phyloP scores from a whole-genome alignment of 37 sponge, comb jelly and placozoan species.

The Cliona cf. orientalis region DNA sequence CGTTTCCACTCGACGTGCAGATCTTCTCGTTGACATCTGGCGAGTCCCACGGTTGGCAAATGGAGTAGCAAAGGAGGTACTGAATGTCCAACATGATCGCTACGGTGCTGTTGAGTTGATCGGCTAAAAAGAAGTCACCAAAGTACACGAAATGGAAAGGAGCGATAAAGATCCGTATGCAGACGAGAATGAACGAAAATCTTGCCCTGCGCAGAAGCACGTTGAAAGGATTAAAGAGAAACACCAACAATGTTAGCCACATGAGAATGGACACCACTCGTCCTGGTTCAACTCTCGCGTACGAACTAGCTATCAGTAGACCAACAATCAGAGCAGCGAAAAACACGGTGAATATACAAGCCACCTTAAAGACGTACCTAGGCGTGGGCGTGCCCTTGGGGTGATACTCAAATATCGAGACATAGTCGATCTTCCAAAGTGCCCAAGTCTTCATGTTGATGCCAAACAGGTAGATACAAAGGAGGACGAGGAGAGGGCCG shows the following conservation, averaged over 20 bases:
- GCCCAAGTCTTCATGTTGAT: conserved; percentile 78
- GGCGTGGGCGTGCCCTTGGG: conserved; percentile 50
- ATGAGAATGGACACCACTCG: conserved; percentile 53
- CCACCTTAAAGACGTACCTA: conserved; percentile 41
- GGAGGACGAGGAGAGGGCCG: conserved; percentile 63
- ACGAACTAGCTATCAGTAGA: conserved; percentile 13
- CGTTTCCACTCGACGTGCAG: conserved; percentile 54
- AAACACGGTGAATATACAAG: conserved; percentile 37
- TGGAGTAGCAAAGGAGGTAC: conserved; percentile 81
- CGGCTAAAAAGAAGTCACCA: conserved; percentile 96
- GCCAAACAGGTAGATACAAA: conserved; percentile 66
- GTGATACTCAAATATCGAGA: conserved; percentile 58
- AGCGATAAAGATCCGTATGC: conserved; percentile 77
- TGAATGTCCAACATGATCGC: conserved; percentile 87
- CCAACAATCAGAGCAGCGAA: conserved; percentile 20
- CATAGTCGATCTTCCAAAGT: conserved; percentile 44
- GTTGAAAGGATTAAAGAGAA: conserved; percentile 70
- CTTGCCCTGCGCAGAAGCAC: conserved; percentile 49
- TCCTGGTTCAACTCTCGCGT: conserved; percentile 3
- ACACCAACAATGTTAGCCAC: conserved; percentile 54
- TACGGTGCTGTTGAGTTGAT: conserved; percentile 95
- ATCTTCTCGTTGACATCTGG: background rate
- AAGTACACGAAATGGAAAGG: conserved; percentile 85
- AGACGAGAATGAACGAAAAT: conserved; percentile 36
- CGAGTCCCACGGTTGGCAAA: conserved; percentile 16